These are phyloP conservation scores for Apis dorsata DNA, from an alignment of 1,140 invertebrate genomes.

Conservation along the genomic window DNA sequence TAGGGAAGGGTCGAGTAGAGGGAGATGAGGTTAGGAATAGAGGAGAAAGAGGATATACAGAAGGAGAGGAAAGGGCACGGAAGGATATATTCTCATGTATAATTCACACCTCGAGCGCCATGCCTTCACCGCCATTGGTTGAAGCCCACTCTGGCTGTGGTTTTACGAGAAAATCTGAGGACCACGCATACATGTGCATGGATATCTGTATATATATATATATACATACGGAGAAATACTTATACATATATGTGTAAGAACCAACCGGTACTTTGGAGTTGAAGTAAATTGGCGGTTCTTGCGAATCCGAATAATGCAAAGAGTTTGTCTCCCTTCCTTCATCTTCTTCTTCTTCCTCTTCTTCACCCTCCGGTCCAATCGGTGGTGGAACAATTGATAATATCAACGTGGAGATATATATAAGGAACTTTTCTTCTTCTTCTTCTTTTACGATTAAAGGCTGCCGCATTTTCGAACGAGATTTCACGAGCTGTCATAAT, in stretches of 20 bases:
- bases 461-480: background rate
- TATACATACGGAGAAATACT: background rate
- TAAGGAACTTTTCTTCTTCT: conserved; percentile 2
- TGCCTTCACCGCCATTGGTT: conserved; percentile 76
- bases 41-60: conserved; percentile 35
- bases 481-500: conserved; percentile 17
- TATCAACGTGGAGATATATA: conserved; percentile 26
- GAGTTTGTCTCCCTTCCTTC: conserved; percentile 17
- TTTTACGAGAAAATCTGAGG: conserved; percentile 73
- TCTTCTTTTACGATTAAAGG: conserved; percentile 20
- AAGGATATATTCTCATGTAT: conserved; percentile 78
- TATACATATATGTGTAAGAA: background rate
- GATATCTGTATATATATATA: background rate
- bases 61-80: conserved; percentile 42
- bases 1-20: conserved; percentile 34
- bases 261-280: conserved; percentile 23
- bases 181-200: conserved; percentile 44
- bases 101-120: conserved; percentile 80
- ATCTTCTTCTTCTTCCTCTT: background rate
- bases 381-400: conserved; percentile 34
- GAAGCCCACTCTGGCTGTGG: conserved; percentile 66
- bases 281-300: conserved; percentile 60
- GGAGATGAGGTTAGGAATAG: conserved; percentile 17
- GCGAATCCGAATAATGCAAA: conserved; percentile 61
- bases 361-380: background rate